Evolutionary conservation across 2,797 vertebrate genomes (phyloP).

Genomic region (Odontamblyopus lacepedii): DNA sequence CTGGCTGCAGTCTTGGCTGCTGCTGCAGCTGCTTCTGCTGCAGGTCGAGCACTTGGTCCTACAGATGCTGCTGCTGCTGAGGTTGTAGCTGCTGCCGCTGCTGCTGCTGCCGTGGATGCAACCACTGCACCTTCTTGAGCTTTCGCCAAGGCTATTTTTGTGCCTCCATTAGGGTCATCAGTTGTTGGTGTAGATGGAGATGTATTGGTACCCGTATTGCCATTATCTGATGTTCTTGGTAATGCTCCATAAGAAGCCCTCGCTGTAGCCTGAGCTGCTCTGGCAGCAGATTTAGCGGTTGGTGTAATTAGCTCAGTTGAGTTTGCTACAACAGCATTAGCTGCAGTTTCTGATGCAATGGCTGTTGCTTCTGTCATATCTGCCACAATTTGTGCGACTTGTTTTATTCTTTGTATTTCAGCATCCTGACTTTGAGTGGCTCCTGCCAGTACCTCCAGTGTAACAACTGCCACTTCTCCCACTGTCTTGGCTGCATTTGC

Average conservation of each 20-base stretch:
- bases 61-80: conserved; percentile 8
- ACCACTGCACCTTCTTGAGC: background rate
- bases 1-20: background rate
- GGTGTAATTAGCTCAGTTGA: background rate
- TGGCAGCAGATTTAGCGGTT: background rate
- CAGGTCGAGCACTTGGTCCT: conserved; percentile 1
- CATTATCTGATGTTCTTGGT: background rate
- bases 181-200: background rate
- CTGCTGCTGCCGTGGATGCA: background rate
- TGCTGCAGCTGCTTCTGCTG: background rate
- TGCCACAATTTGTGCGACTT: background rate
- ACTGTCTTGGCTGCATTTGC: background rate
- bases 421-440: background rate
- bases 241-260: background rate
- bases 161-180: conserved; percentile 2
- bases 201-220: background rate
- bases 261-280: conserved; percentile 6
- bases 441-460: background rate
- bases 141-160: no score
- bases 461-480: background rate
- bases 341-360: background rate
- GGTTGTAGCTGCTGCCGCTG: background rate
- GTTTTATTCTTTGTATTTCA: background rate
- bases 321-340: background rate
- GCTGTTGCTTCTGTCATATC: background rate